These are phyloP conservation scores for Petroica traversi DNA, from an alignment of 2,113 vertebrate genomes.

Conservation along the genomic window DNA sequence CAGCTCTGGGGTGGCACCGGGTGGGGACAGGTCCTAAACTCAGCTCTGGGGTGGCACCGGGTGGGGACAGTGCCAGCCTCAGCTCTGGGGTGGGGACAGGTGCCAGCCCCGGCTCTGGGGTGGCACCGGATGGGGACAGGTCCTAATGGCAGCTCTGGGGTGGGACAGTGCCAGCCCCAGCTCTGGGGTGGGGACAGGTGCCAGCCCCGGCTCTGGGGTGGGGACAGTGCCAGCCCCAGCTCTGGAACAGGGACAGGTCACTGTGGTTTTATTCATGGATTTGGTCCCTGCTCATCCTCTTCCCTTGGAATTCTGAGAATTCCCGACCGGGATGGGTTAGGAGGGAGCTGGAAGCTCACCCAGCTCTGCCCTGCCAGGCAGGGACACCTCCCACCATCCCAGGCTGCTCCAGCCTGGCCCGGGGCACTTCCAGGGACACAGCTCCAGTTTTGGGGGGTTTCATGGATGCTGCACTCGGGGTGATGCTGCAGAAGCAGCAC, in stretches of 20 bases:
- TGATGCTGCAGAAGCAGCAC: background rate
- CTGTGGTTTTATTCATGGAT: rapidly evolving
- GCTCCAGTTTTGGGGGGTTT: background rate
- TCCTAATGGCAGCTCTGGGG: background rate
- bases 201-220: background rate
- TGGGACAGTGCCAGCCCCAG: too few species aligned
- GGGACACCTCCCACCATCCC: background rate
- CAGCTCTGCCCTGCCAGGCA: background rate
- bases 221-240: background rate
- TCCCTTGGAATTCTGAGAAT: background rate
- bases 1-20: too few species aligned
- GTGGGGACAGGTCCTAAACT: too few species aligned
- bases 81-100: too few species aligned
- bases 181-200: background rate
- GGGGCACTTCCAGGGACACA: rapidly evolving
- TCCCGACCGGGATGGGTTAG: too few species aligned
- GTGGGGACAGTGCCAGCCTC: too few species aligned
- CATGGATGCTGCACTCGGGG: background rate
- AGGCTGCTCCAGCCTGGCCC: background rate
- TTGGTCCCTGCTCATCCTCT: background rate
- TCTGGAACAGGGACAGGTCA: rapidly evolving
- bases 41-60: too few species aligned
- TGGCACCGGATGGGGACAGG: too few species aligned
- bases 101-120: too few species aligned
- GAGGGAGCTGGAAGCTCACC: background rate